phyloP scores from a whole-genome alignment of 2,888 invertebrate genomes.

The Unio delphinus region DNA sequence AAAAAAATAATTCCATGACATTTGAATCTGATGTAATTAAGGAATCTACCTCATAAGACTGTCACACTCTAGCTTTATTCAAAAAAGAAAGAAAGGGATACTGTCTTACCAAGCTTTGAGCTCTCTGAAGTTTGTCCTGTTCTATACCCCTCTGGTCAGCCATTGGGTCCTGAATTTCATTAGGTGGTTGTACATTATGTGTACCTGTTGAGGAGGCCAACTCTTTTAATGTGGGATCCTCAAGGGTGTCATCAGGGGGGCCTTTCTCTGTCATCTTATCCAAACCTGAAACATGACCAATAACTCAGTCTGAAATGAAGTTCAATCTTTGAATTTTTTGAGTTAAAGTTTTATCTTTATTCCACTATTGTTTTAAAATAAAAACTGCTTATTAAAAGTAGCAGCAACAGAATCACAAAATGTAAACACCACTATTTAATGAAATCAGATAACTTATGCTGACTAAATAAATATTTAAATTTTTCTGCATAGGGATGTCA shows the following conservation, averaged over 20 bases:
- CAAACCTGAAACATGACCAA: conserved; percentile 75
- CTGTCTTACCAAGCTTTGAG: conserved; percentile 46
- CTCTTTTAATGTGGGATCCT: conserved; percentile 55
- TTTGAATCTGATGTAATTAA: too few species aligned
- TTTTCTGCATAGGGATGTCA: too few species aligned
- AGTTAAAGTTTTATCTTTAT: neutral
- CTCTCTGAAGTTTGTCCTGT: conserved; percentile 40
- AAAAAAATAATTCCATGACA: too few species aligned
- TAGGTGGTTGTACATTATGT: conserved; percentile 55
- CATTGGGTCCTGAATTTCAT: conserved; percentile 57
- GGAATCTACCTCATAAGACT: too few species aligned
- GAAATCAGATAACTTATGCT: too few species aligned
- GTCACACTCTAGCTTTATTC: too few species aligned
- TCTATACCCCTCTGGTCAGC: conserved; percentile 18
- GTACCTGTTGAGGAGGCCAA: conserved; percentile 55
- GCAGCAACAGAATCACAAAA: too few species aligned
- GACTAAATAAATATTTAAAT: too few species aligned
- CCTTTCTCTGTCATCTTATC: conserved; percentile 95
- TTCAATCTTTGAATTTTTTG: neutral
- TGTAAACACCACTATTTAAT: too few species aligned
- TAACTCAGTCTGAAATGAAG: too few species aligned
- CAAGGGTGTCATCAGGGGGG: conserved; percentile 78
- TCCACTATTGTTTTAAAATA: too few species aligned
- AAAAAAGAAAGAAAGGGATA: neutral
- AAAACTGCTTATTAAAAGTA: too few species aligned